phyloP scores from a whole-genome alignment of 2,113 vertebrate species.

The Hippocampus abdominalis region DNA sequence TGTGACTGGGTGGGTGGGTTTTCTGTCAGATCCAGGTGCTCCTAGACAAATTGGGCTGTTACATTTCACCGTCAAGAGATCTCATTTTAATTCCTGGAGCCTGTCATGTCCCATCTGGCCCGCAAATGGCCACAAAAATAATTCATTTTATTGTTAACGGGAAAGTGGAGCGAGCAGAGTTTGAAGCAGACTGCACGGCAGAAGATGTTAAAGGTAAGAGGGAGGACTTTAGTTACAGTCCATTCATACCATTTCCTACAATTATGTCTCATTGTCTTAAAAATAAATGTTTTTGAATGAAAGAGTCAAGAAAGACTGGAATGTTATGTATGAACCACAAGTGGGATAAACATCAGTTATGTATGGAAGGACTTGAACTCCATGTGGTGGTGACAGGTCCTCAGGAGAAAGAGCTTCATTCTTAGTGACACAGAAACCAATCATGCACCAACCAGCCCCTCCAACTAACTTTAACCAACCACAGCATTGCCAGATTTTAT shows the following conservation, averaged over 20 bases:
- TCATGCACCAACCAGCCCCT: background rate
- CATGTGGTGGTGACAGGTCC: constrained; percentile 45
- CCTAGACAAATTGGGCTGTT: background rate
- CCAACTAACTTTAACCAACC: background rate
- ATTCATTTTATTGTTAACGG: constrained; percentile 61
- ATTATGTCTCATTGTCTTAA: background rate
- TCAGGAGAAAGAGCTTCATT: constrained; percentile 9
- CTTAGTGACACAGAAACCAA: constrained; percentile 1
- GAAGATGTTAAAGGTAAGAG: constrained; percentile 59
- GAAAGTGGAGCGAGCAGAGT: constrained; percentile 54
- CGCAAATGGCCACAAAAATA: constrained; percentile 47
- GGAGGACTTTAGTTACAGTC: background rate
- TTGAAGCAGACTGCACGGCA: constrained; percentile 40
- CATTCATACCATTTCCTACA: too few species aligned
- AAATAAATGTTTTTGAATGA: background rate
- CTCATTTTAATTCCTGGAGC: constrained; percentile 9
- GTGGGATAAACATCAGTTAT: background rate
- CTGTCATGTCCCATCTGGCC: constrained; percentile 2
- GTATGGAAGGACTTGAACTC: constrained; percentile 5
- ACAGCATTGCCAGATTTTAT: background rate
- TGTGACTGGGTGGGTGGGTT: constrained; percentile 10
- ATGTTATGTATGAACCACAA: background rate
- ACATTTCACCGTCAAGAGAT: constrained; percentile 11
- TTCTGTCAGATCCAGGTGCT: constrained; percentile 52
- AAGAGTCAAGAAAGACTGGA: background rate